Evolutionary conservation across 2,888 invertebrate species (phyloP).

Genomic region (Dorcus hopei): DNA sequence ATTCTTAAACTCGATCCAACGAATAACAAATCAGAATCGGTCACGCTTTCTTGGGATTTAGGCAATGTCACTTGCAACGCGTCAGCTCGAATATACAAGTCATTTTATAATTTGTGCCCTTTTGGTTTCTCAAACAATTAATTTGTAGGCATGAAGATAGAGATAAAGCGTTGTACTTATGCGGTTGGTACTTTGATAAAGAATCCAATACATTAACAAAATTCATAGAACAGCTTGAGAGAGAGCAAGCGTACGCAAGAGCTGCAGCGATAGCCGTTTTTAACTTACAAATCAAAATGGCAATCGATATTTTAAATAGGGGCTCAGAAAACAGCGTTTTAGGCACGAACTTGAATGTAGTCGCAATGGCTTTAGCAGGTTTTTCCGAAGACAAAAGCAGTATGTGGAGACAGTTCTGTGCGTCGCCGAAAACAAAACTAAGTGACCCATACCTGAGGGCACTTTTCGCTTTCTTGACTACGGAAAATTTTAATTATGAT

Average conservation of each 20-base stretch:
- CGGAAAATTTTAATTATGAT: conserved; percentile 73
- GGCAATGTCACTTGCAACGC: conserved; percentile 54
- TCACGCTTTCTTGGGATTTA: conserved; percentile 64
- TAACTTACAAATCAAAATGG: conserved; percentile 78
- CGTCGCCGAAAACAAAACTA: conserved; percentile 70
- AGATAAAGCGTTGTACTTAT: conserved; percentile 77
- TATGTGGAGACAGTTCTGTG: conserved; percentile 75
- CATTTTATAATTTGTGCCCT: conserved; percentile 10
- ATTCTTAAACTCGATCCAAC: conserved; percentile 55
- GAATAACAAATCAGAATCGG: conserved; percentile 58
- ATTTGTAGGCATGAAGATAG: conserved; percentile 66
- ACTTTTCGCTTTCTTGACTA: conserved; percentile 86
- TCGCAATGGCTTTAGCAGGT: conserved; percentile 81
- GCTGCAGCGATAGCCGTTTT: conserved; percentile 91
- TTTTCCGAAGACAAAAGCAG: conserved; percentile 81
- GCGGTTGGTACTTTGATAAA: conserved; percentile 86
- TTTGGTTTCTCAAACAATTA: not conserved
- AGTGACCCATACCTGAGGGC: conserved; percentile 89
- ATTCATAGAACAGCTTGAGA: conserved; percentile 67
- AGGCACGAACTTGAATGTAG: conserved; percentile 55
- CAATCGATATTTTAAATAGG: conserved; percentile 81
- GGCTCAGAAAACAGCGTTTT: conserved; percentile 52
- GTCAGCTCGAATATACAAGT: conserved; percentile 57
- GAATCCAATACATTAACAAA: conserved; percentile 57
- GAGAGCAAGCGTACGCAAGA: conserved; percentile 70